phyloP scores from a whole-genome alignment of 2,888 invertebrate species.

The Drosophila colorata region DNA sequence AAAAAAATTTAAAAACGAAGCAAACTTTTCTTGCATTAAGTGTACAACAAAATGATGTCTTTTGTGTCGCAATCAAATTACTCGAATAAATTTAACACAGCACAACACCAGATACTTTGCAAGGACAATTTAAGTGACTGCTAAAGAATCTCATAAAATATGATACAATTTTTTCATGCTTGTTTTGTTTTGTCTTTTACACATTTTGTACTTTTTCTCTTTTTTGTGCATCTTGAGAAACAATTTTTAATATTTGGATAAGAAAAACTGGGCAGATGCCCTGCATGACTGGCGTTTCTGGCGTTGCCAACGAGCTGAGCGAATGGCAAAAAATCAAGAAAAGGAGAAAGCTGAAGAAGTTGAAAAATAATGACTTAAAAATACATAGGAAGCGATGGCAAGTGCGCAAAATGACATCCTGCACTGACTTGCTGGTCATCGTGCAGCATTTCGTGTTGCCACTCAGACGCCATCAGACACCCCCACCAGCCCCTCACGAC shows the following conservation, averaged over 20 bases:
- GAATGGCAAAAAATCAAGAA: constrained; percentile 5
- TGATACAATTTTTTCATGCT: constrained; percentile 29
- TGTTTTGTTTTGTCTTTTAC: constrained; percentile 5
- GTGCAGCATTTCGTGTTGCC: constrained; percentile 28
- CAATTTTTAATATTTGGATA: constrained; percentile 44
- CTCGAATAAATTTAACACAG: constrained; percentile 26
- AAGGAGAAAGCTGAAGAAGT: constrained; percentile 6
- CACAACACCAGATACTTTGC: constrained; percentile 34
- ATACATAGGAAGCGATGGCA: constrained; percentile 58
- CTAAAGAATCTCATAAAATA: constrained; percentile 38
- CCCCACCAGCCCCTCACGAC: neutral
- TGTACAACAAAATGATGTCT: constrained; percentile 6
- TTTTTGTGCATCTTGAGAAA: constrained; percentile 19
- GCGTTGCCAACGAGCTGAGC: neutral
- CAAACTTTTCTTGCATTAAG: neutral
- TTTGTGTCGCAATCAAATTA: constrained; percentile 52
- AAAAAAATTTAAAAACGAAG: no score
- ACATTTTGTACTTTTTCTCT: constrained; percentile 1
- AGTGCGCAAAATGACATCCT: constrained; percentile 72
- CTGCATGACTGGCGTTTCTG: constrained; percentile 34
- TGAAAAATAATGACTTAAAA: constrained; percentile 61
- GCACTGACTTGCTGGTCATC: constrained; percentile 66
- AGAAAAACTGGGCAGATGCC: constrained; percentile 14
- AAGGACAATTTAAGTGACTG: constrained; percentile 21
- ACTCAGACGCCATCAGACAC: constrained; percentile 1